Base-by-base conservation (phyloP, 2,113 vertebrate species). In the Ovibos moschatus region DNA sequence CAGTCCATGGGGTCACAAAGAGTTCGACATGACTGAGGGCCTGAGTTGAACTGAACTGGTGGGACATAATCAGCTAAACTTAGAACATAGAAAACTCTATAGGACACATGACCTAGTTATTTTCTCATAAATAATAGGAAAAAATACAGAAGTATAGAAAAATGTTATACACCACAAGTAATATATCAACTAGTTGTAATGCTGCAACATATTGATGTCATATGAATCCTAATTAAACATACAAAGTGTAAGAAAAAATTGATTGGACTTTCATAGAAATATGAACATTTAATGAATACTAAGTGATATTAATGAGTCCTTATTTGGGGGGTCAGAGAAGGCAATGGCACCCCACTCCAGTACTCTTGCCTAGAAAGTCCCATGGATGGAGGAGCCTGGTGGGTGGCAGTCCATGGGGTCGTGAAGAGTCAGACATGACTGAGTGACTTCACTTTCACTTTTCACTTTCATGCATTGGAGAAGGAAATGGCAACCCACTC, bases 51-150 rank as follows among this genome's bases (percentile, higher is more conserved):
- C 62, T n/a, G 33, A 64, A 64, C 16, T n/a, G 62, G n/a, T 64
- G 62, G 62, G 33, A 64, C 33, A 64, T n/a, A 64, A 64, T 64
- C 62, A 64, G 62, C 62, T 64, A 64, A 64, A 64, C 62, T 64
- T 64, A 64, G 62, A 64, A n/a, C 16, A 64, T 8, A 64, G 33
- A n/a, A 64, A 64, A 64, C 15, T 64, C 62, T n/a, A 64, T 64
- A 64, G 33, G 7, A 64, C 62, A 64, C 62, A n/a, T 19, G 62
- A 64, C 33, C 53, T 47, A 97, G 33, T 64, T n/a, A 64, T 58
- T 91, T 96, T 96, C 67, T 96, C 83, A 94, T 88, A 97, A 97
- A 94, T 27, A 97, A 74, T 16, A 82, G 45, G 84, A 85, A 82
- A 96, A 94, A 91, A 79, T 28, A 45, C 64, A 84, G 62, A 82